These are phyloP conservation scores for Austrolebias charrua DNA, from an alignment of 2,797 vertebrate genomes.

Conservation along the genomic window DNA sequence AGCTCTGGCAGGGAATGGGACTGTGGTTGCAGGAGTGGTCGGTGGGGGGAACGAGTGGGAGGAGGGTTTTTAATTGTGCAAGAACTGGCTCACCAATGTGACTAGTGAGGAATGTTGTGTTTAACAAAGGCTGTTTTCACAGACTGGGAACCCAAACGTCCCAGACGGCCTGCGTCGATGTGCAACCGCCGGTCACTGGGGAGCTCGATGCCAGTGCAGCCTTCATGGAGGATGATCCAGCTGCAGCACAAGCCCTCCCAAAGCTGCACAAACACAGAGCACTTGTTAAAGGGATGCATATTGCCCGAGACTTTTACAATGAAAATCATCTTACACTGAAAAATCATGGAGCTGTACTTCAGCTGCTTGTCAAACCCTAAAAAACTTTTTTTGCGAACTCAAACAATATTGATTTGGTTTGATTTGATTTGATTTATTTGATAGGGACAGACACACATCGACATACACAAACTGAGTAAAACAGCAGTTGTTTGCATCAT, in stretches of 20 bases:
- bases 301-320: no score
- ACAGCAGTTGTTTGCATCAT: no score
- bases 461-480: no score
- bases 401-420: no score
- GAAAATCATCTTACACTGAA: no score
- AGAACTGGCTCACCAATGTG: constrained; percentile 68
- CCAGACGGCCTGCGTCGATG: constrained; percentile 65
- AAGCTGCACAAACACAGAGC: constrained; percentile 58
- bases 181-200: constrained; percentile 70
- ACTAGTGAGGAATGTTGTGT: constrained; percentile 75
- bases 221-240: constrained; percentile 36
- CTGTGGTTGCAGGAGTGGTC: constrained; percentile 18
- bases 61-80: constrained; percentile 53
- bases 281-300: no score
- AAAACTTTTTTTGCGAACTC: no score
- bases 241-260: constrained; percentile 53
- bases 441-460: no score
- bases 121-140: constrained; percentile 79
- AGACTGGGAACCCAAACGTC: constrained; percentile 76
- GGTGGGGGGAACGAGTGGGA: not conserved
- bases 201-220: constrained; percentile 60
- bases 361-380: no score
- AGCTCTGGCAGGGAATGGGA: constrained; percentile 54
- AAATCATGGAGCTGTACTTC: no score
- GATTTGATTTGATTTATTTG: no score